Conservation (phyloP, 2,797 vertebrate genomes). For the Prunella strophiata region DNA sequence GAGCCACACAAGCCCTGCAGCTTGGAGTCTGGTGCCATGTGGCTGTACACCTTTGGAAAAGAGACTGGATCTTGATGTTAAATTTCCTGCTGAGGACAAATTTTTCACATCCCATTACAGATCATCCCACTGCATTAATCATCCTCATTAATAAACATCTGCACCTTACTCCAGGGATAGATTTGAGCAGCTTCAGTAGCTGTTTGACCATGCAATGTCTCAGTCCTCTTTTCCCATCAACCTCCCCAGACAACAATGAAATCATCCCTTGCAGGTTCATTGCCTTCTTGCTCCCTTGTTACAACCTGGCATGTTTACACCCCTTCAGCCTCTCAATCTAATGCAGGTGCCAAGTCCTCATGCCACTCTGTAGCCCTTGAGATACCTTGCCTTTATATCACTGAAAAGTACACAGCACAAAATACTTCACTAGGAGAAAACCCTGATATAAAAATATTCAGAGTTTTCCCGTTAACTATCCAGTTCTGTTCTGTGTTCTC, state of each 20-base stretch:
- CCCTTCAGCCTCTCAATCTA: background rate
- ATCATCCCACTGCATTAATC: background rate
- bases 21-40: background rate
- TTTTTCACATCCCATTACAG: background rate
- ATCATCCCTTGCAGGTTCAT: background rate
- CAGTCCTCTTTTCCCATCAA: background rate
- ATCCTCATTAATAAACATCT: background rate
- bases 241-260: background rate
- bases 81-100: background rate
- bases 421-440: background rate
- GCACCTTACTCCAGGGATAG: background rate
- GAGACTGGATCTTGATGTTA: background rate
- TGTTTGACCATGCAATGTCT: background rate
- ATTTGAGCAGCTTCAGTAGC: background rate
- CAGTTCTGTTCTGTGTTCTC: background rate
- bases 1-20: background rate
- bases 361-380: background rate
- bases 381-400: background rate
- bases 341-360: background rate
- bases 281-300: background rate
- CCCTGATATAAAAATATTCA: background rate
- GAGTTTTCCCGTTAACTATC: background rate
- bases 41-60: conserved; percentile 8
- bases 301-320: background rate
- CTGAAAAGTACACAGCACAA: background rate